Conservation (phyloP, 2,113 vertebrate species). For the Pongo abelii region DNA sequence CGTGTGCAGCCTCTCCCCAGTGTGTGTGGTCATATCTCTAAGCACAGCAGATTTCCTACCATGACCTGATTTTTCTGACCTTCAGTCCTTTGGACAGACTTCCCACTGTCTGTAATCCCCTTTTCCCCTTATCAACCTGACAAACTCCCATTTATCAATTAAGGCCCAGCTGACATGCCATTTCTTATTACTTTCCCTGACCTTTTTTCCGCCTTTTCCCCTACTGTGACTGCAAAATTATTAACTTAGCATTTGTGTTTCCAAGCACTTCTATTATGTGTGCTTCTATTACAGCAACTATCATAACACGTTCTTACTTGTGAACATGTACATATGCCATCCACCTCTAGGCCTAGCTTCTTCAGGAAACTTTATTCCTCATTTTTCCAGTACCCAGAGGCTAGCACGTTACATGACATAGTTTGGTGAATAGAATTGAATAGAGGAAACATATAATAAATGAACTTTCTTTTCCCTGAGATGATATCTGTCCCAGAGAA, state of each 20-base stretch:
- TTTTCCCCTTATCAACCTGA: background rate
- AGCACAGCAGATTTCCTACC: background rate
- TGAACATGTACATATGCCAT: background rate
- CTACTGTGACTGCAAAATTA: background rate
- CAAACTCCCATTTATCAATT: background rate
- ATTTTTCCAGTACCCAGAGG: background rate
- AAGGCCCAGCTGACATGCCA: background rate
- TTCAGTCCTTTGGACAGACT: background rate
- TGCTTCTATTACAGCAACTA: background rate
- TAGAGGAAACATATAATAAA: constrained; percentile 43
- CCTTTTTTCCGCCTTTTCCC: background rate
- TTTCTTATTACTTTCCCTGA: constrained; percentile 27
- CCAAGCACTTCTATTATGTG: background rate
- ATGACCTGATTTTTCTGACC: background rate
- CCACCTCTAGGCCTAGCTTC: background rate
- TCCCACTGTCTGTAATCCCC: background rate
- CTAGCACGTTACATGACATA: background rate
- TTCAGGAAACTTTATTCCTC: background rate
- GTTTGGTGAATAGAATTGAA: constrained; percentile 57
- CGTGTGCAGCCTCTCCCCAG: background rate
- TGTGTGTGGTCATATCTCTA: background rate
- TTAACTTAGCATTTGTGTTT: background rate
- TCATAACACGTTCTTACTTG: background rate
- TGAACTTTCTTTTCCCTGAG: constrained; percentile 62
- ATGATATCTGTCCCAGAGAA: constrained; percentile 62